Evolutionary conservation across 2,797 vertebrate species (phyloP).

Genomic region (Sarcophilus harrisii): DNA sequence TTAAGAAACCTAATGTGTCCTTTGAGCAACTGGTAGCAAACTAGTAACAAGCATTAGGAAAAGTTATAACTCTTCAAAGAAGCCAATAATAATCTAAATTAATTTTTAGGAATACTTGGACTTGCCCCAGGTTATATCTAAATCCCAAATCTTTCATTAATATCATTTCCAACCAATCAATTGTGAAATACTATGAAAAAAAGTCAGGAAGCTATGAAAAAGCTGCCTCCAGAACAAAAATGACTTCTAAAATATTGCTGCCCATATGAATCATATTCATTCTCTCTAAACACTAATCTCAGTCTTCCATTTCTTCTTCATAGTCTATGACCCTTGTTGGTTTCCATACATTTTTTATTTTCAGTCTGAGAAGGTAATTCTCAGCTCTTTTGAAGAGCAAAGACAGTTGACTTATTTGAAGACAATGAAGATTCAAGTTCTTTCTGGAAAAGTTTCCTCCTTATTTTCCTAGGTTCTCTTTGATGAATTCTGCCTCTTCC

Average conservation of each 20-base stretch:
- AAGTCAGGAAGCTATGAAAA: neutral
- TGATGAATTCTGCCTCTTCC: neutral
- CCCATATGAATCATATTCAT: neutral
- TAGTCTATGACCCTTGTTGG: neutral
- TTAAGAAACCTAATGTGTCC: too few relatives aligned
- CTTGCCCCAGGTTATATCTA: too few relatives aligned
- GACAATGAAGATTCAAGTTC: neutral
- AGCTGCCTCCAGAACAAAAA: neutral
- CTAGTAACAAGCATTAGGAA: too few relatives aligned
- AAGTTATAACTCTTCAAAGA: too few relatives aligned
- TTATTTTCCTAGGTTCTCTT: neutral
- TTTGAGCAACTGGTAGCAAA: too few relatives aligned
- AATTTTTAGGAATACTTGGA: too few relatives aligned
- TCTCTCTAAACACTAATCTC: neutral
- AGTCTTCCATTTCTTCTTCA: neutral
- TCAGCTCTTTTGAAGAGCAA: neutral
- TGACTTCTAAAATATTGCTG: neutral
- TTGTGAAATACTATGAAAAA: neutral
- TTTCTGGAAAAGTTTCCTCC: neutral
- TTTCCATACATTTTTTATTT: neutral
- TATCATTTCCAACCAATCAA: too few relatives aligned
- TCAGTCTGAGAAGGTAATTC: too few relatives aligned
- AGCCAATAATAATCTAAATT: too few relatives aligned
- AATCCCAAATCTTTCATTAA: too few relatives aligned
- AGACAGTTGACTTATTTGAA: neutral